Evolutionary conservation across 2,888 invertebrate species (phyloP).

Genomic region (Panzeria rudis): DNA sequence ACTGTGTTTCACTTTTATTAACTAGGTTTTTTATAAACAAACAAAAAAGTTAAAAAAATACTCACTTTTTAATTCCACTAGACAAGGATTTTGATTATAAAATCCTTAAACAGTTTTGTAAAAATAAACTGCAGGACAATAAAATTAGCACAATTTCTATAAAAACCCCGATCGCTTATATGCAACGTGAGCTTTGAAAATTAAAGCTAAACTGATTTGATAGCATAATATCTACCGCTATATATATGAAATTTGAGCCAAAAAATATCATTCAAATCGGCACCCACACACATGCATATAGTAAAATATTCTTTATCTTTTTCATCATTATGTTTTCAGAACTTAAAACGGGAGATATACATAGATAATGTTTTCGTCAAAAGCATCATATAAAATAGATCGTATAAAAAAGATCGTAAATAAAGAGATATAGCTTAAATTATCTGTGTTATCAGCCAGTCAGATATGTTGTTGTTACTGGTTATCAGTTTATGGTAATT

Average conservation of each 20-base stretch:
- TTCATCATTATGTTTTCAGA: neutral
- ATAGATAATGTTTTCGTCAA: neutral
- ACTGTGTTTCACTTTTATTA: too few species aligned
- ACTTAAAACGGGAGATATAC: neutral
- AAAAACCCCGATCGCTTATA: slow-evolving; percentile 1
- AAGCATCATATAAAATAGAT: neutral
- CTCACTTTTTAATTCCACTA: neutral
- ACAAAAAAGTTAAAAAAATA: neutral
- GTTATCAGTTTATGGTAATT: too few species aligned
- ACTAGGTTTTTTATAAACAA: too few species aligned
- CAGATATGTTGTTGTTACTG: neutral
- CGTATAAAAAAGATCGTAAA: neutral
- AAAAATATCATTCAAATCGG: neutral
- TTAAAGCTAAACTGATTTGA: slow-evolving; percentile 67
- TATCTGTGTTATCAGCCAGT: neutral
- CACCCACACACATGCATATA: neutral
- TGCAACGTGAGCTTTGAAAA: slow-evolving; percentile 59
- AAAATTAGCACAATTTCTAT: neutral
- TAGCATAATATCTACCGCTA: slow-evolving; percentile 39
- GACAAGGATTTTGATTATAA: slow-evolving; percentile 5
- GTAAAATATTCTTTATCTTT: neutral
- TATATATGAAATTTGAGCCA: slow-evolving; percentile 48
- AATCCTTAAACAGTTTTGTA: slow-evolving; percentile 57
- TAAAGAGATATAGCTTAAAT: neutral
- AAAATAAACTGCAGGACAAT: slow-evolving; percentile 54